phyloP scores from a whole-genome alignment of 2,113 vertebrate genomes.

The Phylloscopus trochilus region DNA sequence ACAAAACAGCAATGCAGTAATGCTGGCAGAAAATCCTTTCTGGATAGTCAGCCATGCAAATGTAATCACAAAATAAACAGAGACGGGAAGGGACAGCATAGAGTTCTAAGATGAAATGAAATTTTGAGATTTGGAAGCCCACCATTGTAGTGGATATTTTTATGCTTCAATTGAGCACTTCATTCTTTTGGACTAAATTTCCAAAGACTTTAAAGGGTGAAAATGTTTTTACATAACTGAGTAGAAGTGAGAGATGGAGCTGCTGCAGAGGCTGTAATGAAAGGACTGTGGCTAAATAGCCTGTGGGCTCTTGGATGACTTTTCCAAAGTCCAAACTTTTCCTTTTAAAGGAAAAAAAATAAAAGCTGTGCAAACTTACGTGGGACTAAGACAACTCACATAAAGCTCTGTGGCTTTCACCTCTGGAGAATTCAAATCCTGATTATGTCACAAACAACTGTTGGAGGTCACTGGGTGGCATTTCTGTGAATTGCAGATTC shows the following conservation, averaged over 20 bases:
- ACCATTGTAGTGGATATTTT: background rate
- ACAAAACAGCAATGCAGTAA: background rate
- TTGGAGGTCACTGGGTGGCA: background rate
- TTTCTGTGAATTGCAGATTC: background rate
- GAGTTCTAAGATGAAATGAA: background rate
- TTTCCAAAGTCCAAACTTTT: background rate
- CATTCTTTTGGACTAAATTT: background rate
- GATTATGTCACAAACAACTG: background rate
- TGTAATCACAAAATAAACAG: background rate
- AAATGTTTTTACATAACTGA: slow-evolving; percentile 5
- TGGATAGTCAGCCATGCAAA: background rate
- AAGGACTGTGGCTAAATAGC: slow-evolving; percentile 5
- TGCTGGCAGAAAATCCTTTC: background rate
- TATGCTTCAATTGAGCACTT: background rate
- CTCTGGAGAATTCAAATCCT: background rate
- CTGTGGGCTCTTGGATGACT: background rate
- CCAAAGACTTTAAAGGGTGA: slow-evolving; percentile 5
- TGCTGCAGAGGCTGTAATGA: background rate
- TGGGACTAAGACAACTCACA: background rate
- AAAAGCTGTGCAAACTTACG: rapidly evolving
- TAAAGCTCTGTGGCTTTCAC: background rate
- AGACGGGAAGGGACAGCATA: background rate
- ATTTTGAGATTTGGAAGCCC: background rate
- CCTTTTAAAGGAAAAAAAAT: background rate
- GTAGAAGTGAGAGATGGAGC: background rate